These are phyloP conservation scores for Zaprionus bogoriensis DNA, from an alignment of 2,888 invertebrate genomes.

Conservation along the genomic window DNA sequence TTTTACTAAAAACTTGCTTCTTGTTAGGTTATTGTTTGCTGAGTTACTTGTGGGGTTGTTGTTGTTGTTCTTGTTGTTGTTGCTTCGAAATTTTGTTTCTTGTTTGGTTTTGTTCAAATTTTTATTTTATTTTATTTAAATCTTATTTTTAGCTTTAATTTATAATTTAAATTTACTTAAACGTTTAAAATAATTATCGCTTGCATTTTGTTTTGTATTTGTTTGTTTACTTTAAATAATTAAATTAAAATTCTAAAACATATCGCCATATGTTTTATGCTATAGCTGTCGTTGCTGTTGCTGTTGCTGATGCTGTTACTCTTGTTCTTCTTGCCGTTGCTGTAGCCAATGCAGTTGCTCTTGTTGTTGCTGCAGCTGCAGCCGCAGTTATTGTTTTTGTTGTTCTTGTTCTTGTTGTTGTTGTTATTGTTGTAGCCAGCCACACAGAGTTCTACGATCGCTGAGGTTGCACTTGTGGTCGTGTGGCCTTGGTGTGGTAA, in stretches of 20 bases:
- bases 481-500: constrained; percentile 60
- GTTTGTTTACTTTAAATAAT: constrained; percentile 80
- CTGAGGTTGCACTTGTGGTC: constrained; percentile 60
- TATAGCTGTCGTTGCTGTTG: constrained; percentile 53
- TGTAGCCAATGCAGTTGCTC: constrained; percentile 42
- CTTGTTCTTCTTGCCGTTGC: constrained; percentile 12
- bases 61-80: constrained; percentile 40
- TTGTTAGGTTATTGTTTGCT: constrained; percentile 44
- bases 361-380: constrained; percentile 32
- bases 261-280: constrained; percentile 70
- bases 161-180: constrained; percentile 83
- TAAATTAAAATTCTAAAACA: constrained; percentile 82
- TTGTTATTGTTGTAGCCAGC: constrained; percentile 32
- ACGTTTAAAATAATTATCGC: constrained; percentile 83
- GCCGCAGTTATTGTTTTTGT: constrained; percentile 37
- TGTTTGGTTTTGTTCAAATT: constrained; percentile 58
- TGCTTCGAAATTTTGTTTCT: constrained; percentile 46
- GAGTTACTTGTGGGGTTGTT: constrained; percentile 20
- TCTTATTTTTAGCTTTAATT: constrained; percentile 80
- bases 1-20: constrained; percentile 54
- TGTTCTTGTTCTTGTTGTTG: constrained; percentile 15
- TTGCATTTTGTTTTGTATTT: constrained; percentile 69
- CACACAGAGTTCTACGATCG: constrained; percentile 45
- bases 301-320: constrained; percentile 14
- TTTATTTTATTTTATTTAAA: constrained; percentile 80